These are phyloP conservation scores for Aythya baeri DNA, from an alignment of 2,113 vertebrate genomes.

Conservation along the genomic window DNA sequence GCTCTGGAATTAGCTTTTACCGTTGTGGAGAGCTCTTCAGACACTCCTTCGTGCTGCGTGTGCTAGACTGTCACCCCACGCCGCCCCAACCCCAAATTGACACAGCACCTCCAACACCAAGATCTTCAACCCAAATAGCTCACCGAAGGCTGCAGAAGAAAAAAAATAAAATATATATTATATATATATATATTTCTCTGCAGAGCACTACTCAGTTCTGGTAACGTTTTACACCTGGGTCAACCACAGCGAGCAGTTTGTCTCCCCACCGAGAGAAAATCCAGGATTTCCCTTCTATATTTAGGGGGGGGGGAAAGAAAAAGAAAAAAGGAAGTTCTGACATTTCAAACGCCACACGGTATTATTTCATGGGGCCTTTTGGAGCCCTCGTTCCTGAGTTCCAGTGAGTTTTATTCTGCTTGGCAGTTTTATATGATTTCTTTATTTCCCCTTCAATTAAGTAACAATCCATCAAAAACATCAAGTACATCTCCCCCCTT, in stretches of 20 bases:
- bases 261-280: background rate
- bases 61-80: background rate
- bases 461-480: constrained; percentile 2
- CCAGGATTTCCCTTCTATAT: background rate
- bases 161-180: background rate
- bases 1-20: background rate
- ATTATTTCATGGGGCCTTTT: background rate
- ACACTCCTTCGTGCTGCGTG: background rate
- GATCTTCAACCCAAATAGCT: background rate
- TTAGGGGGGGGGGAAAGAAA: background rate
- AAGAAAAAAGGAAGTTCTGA: background rate
- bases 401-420: background rate
- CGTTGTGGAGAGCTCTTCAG: background rate
- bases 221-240: background rate
- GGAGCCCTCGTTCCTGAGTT: background rate
- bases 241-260: background rate
- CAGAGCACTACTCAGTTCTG: background rate
- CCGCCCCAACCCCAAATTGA: background rate
- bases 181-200: background rate
- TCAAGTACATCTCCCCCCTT: background rate
- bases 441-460: constrained; percentile 24
- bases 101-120: background rate
- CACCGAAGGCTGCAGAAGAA: background rate
- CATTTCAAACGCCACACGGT: background rate
- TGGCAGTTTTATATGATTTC: background rate